A percentile compares a stretch with the other conserved stretches of the same genome.
phyloP scores from a whole-genome alignment of 2,113 vertebrate genomes.

The Nothoprocta pentlandii region DNA sequence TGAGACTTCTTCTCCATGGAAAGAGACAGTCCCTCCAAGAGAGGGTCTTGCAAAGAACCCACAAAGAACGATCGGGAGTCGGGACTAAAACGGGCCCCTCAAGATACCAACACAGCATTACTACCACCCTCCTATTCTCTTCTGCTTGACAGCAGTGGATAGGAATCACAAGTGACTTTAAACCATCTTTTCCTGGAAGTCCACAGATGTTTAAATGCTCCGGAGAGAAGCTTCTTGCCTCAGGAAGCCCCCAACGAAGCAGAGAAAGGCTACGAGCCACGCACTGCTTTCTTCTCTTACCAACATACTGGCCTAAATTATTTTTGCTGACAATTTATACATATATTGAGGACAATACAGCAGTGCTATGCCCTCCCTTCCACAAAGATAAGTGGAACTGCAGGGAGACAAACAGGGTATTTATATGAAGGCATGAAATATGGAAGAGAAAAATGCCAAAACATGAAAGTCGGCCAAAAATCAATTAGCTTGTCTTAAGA shows the following conservation, averaged over 20 bases:
- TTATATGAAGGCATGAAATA: not conserved
- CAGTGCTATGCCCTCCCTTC: not conserved
- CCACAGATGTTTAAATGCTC: not conserved
- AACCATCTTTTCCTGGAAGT: not conserved
- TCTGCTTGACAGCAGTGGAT: not conserved
- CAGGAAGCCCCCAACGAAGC: not conserved
- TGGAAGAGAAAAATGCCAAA: not conserved
- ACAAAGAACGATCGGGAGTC: not conserved
- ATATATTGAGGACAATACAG: not conserved
- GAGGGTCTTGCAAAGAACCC: not conserved
- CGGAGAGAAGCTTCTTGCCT: not conserved
- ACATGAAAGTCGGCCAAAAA: constrained; percentile 5
- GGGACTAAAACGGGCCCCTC: not conserved
- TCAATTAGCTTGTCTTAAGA: constrained; percentile 12
- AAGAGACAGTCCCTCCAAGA: rapidly evolving
- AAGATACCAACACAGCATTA: not conserved
- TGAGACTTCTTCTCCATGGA: rapidly evolving
- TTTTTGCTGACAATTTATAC: not conserved
- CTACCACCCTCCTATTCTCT: not conserved
- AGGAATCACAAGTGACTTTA: not conserved
- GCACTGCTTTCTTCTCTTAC: not conserved
- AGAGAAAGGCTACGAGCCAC: not conserved
- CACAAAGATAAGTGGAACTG: not conserved
- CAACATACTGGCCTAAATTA: not conserved
- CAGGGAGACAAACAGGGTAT: not conserved